Percentiles rank a stretch among this genome's conserved stretches.
These are phyloP conservation scores for Scalopus aquaticus DNA, from an alignment of 2,113 vertebrate genomes.

Conservation along the genomic window DNA sequence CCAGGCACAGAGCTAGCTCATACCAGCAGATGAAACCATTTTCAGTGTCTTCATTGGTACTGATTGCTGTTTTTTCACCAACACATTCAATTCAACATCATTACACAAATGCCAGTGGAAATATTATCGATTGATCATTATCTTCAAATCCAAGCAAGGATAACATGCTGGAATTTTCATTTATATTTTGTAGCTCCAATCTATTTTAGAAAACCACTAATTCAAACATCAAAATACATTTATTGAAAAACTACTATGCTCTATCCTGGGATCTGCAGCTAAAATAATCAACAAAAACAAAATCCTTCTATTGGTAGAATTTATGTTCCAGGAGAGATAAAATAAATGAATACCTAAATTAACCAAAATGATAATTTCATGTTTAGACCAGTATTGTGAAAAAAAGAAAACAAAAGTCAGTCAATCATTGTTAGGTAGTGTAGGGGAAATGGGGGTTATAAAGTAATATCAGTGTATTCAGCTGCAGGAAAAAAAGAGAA, in stretches of 20 bases:
- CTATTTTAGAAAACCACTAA: not conserved
- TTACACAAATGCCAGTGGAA: not conserved
- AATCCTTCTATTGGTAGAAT: not conserved
- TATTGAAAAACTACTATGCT: not conserved
- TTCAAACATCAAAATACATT: conserved; percentile 5
- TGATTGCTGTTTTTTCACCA: not conserved
- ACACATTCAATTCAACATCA: not conserved
- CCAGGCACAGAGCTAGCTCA: conserved; percentile 26
- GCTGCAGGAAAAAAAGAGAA: not conserved
- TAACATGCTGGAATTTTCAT: not conserved
- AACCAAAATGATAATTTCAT: not conserved
- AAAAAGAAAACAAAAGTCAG: not conserved
- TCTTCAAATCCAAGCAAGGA: not conserved
- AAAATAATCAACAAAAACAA: conserved; percentile 7
- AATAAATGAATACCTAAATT: not conserved
- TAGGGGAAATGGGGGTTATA: not conserved
- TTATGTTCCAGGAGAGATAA: not conserved
- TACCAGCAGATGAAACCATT: conserved; percentile 41
- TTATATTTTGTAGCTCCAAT: not conserved
- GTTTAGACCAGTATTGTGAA: not conserved
- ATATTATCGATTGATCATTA: not conserved
- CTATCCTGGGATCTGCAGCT: not conserved
- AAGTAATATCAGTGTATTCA: not conserved
- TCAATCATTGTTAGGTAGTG: not conserved
- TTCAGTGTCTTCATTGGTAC: not conserved